Evolutionary conservation across 2,797 vertebrate species (phyloP), one percentile per base, ranked within the genome.

Genomic region (Myioborus miniatus): DNA sequence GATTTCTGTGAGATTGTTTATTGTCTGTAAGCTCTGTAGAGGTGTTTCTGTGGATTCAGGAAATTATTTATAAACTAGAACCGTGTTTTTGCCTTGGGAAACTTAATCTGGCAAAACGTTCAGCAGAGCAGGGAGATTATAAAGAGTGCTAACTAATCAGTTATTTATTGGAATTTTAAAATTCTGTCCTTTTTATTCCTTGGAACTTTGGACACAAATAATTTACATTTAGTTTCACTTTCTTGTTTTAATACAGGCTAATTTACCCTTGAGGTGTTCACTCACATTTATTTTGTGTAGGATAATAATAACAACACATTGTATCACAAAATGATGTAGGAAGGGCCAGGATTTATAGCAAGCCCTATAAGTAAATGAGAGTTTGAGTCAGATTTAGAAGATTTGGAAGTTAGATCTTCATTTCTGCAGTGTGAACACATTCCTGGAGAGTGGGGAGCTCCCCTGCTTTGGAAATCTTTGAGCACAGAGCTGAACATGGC

Each of bases 1-100:
- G 29, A 30, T 7, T 50, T 80, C n/a, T 59, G 30, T 62, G 60
- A 81, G 53, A 24, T 50, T 47, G 56, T 70, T 93, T 94, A 64
- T 68, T 89, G 71, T 68, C 37, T 85, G 10, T 30, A 46, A 62
- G 16, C 82, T 67, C 76, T 80, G 20, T 65, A 64, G 50, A 67
- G 83, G n/a, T 64, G 55, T 82, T 94, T 55, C 49, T 53, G 43
- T 50, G 37, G 53, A 64, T 82, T 77, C 53, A 77, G 74, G 47
- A 84, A 87, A 89, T 84, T 76, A 87, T 87, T 87, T 67, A 67
- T 89, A 92, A 79, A 70, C 43, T 56, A 37, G 52, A 84, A 44
- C 36, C 82, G 5, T 52, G 30, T 74, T 93, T 93, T 85, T 87
- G 47, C 53, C 52, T 83, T 80, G 53, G 56, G 89, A 95, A 90